Base-by-base conservation (phyloP, 2,113 vertebrate genomes). In the Syngnathus scovelli region DNA sequence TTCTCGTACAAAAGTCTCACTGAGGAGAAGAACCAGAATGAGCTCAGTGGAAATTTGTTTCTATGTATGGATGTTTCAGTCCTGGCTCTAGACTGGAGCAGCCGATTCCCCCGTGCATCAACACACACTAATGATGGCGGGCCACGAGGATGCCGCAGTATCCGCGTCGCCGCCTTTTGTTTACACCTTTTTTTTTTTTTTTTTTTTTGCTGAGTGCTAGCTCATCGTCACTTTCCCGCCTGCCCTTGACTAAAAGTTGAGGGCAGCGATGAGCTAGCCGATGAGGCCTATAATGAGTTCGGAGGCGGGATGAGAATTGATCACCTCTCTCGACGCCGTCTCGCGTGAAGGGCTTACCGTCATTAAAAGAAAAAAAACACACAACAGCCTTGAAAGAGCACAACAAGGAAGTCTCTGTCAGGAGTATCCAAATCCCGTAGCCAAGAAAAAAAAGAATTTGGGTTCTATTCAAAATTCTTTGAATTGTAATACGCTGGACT, bases 241-340 rank as follows among this genome's bases (percentile, higher is more conserved):
- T 49, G 85, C 86, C 88, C 86, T 90, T 88, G 87, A 86, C 69
- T 81, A 74, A 73, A 86, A 81, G 83, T 79, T 86, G n/a, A 60
- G n/a, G 67, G 46, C 73, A 82, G 75, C 77, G 41, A 77, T 75
- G 81, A 82, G 78, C 62, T 51, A 55, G 39, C 66, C 78, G 76
- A 83, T 80, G 79, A 84, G 76, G 79, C 77, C 77, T 78, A 88
- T 91, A 90, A 91, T 91, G 86, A 90, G 82, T 76, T 83, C 49
- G 59, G 61, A 78, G 82, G 78, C 78, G 60, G 74, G 75, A 81
- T 67, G 80, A 85, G 89, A 90, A 90, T 89, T 91, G 88, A 91
- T 91, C 86, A 88, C 86, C 79, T 78, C 75, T 79, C 76, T 83
- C 75, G 74, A 81, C 59, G 71, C 79, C 49, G 64, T 90, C 78